These are phyloP conservation scores for Drosophila nr. perissopoda DNA, from an alignment of 2,888 invertebrate genomes.

Conservation along the genomic window DNA sequence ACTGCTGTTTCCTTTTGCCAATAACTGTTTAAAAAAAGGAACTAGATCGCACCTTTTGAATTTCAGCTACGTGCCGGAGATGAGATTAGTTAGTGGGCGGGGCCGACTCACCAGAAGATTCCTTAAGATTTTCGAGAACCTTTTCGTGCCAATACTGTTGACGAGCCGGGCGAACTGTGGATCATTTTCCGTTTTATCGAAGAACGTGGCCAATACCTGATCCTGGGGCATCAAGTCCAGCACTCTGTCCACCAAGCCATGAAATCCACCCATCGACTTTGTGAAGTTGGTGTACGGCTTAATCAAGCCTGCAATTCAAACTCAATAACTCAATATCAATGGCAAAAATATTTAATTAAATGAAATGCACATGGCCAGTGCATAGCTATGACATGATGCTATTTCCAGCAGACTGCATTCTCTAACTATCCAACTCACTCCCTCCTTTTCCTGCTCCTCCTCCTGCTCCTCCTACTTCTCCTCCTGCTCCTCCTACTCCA, in stretches of 20 bases:
- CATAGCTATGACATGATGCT: slow-evolving; percentile 4
- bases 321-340: slow-evolving; percentile 26
- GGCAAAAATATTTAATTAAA: slow-evolving; percentile 55
- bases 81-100: slow-evolving; percentile 8
- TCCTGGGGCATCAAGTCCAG: slow-evolving; percentile 83
- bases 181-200: slow-evolving; percentile 83
- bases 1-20: slow-evolving; percentile 39
- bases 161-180: slow-evolving; percentile 82
- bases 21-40: slow-evolving; percentile 43
- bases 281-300: slow-evolving; percentile 21
- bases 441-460: no score
- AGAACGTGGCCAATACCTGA: slow-evolving; percentile 83
- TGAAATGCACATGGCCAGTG: slow-evolving; percentile 35
- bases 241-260: slow-evolving; percentile 83
- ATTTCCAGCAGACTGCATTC: background rate
- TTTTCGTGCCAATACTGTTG: slow-evolving; percentile 81
- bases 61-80: slow-evolving; percentile 38
- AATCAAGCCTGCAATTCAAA: slow-evolving; percentile 34
- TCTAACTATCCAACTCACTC: background rate
- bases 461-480: no score
- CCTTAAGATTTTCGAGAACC: slow-evolving; percentile 79
- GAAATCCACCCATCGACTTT: slow-evolving; percentile 79
- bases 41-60: slow-evolving; percentile 33
- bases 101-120: slow-evolving; percentile 81
- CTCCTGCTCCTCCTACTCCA: no score